Conservation (phyloP, 2,113 vertebrate genomes). For the Microcebus ravelobensis region DNA sequence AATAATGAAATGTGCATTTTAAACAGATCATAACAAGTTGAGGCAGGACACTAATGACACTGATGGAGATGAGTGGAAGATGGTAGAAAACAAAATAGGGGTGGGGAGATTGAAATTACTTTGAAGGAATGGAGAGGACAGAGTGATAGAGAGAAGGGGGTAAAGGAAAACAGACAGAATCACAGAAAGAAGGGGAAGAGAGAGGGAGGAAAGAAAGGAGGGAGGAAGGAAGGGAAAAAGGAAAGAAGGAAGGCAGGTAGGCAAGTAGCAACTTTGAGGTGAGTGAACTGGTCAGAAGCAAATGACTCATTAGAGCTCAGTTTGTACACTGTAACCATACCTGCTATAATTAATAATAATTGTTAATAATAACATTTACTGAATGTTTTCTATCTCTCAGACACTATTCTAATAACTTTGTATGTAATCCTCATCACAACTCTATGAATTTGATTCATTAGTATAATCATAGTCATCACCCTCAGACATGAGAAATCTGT, state of each 20-base stretch:
- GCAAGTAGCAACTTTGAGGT: neutral
- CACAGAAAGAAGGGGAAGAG: neutral
- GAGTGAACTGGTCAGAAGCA: neutral
- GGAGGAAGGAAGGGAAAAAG: neutral
- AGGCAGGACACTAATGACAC: neutral
- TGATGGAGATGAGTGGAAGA: neutral
- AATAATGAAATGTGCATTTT: neutral
- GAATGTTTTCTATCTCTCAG: neutral
- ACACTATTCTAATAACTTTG: neutral
- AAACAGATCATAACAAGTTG: neutral
- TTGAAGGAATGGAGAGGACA: neutral
- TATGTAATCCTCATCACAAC: neutral
- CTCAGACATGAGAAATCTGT: neutral
- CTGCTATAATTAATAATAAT: neutral
- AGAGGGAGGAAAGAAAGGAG: accelerated
- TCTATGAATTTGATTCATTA: neutral
- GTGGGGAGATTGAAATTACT: neutral
- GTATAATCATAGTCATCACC: neutral
- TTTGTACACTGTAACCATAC: neutral
- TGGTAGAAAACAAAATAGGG: neutral
- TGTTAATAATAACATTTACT: neutral
- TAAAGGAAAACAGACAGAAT: neutral
- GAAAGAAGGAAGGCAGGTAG: too few species aligned
- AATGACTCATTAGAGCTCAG: neutral
- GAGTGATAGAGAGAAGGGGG: neutral